Evolutionary conservation across 2,113 vertebrate species (phyloP).

Genomic region (Poeciliopsis retropinna): DNA sequence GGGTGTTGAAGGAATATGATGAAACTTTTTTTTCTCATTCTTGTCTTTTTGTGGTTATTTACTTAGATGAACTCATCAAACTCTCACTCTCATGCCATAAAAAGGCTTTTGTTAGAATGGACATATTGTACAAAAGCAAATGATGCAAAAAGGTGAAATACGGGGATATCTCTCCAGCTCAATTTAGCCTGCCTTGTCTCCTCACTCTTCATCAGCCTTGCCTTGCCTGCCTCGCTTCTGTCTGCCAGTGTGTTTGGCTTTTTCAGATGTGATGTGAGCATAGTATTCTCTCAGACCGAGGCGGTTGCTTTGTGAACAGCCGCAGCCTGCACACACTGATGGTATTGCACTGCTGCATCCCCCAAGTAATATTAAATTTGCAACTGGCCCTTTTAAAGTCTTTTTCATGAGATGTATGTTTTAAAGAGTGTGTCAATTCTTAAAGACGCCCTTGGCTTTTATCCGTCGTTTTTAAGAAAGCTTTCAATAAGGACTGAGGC

Average conservation of each 20-base stretch:
- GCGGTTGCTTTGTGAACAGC: conserved; percentile 71
- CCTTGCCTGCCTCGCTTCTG: conserved; percentile 61
- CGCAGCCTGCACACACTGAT: conserved; percentile 60
- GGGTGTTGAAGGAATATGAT: conserved; percentile 54
- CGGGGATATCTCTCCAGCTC: conserved; percentile 62
- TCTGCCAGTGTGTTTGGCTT: conserved; percentile 70
- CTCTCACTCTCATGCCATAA: conserved; percentile 76
- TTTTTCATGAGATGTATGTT: conserved; percentile 79
- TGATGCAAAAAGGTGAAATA: conserved; percentile 85
- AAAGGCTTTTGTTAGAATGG: conserved; percentile 71
- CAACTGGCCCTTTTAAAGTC: conserved; percentile 77
- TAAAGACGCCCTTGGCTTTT: conserved; percentile 78
- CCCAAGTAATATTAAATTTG: conserved; percentile 81
- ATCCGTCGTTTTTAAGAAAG: conserved; percentile 70
- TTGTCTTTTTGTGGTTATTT: conserved; percentile 87
- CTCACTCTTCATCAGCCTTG: conserved; percentile 73
- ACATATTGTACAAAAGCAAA: conserved; percentile 75
- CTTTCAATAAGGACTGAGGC: conserved; percentile 67
- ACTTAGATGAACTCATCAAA: conserved; percentile 74
- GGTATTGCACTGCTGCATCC: conserved; percentile 72
- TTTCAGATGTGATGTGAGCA: conserved; percentile 71
- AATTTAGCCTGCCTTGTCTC: conserved; percentile 70
- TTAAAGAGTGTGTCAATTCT: conserved; percentile 80
- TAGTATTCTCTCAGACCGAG: conserved; percentile 73
- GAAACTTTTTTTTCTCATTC: conserved; percentile 74